Base-by-base conservation (phyloP, 2,797 vertebrate species). In the Pteronotus mesoamericanus region DNA sequence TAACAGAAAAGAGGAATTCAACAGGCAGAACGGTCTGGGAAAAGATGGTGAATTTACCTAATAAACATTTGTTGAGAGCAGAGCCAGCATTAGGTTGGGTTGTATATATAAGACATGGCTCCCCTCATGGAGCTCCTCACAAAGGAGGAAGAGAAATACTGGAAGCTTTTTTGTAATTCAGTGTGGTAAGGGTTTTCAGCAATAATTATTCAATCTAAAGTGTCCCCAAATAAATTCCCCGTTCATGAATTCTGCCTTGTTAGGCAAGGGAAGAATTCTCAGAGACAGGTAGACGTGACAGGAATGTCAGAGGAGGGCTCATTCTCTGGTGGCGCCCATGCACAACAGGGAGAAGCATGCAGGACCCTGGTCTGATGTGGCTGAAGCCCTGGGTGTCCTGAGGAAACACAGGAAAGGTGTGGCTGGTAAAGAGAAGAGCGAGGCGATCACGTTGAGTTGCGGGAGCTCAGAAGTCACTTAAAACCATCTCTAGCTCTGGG, bases 261-360 rank as follows among this genome's bases (percentile, higher is more conserved):
- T 87, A 75, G 46, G 29, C 51, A 34, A 44, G 3, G 10, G 9
- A 53, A 37, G n/a, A n/a, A 46, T 44, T 69, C 64, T 59, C 55
- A 61, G 75, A 79, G 53, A 61, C 3, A 1, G 18, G 1, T n/a
- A 61, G 71, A 19, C 12, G 66, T 34, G 39, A 39, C 0, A 19
- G 51, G 21, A 66, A 8, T 5, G 53, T 5, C 15, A 9, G 32
- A 34, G 24, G 22, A 55, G 39, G 14, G 55, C 21, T 66, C 68
- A 18, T 34, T 53, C 24, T 77, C 14, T 1, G 29, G 19, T 53
- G 34, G 3, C 39, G 34, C 26, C n/a, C 14, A 6, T 44, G 1
- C 22, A 32, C 14, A 61, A 10, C 9, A 42, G 6, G 48, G 39
- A 51, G 1, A 8, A 44, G 2, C 1, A 0, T 37, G 32, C 6